Base-by-base conservation (phyloP, 1,140 invertebrate genomes). In the Tribolium castaneum region DNA sequence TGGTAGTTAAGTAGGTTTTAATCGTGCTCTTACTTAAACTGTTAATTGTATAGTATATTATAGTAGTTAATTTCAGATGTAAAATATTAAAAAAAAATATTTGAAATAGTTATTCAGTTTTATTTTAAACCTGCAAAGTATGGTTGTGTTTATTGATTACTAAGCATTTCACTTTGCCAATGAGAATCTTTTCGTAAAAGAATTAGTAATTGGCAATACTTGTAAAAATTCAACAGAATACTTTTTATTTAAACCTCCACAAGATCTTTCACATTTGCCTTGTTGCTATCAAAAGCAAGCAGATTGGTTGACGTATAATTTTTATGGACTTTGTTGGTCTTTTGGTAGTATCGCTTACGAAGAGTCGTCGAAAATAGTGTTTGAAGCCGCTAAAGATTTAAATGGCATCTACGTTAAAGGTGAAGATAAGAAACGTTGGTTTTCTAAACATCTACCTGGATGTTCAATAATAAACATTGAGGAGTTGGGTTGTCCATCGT, bases 31-130 rank as follows among this genome's bases (percentile, higher is more conserved):
- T 9, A 34, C 51, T 0, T 14, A 80, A 76, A 82, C 85, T 14
- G 70, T 85, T 50, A 86, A 85, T 77, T 83, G 83, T 59, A 82
- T 87, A 30, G 51, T 85, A 83, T 85, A 84, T 71, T 85, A 80
- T 51, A 77, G 70, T 25, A 78, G 70, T 75, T 80, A 76, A 78
- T 71, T 49, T 14, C n/a, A 16, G 12, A 19, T 56, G 14, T 7
- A 10, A 19, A 22, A 7, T 5, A 56, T 9, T 56, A 13, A 16
- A 56, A 19, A 16, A 16, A 56, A 70, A 13, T 7, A 13, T 14
- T 19, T 16, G 10, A 35, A 35, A 35, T 35, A 35, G 3, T 35
- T 35, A 7, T 35, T 35, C 34, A 35, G 3, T 35, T 35, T 35
- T 39, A 39, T 10, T 39, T 39, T 10, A 39, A 35, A 4, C 34